Evolutionary conservation across 1,140 invertebrate genomes (phyloP).

Genomic region (Ditylenchus dipsaci): DNA sequence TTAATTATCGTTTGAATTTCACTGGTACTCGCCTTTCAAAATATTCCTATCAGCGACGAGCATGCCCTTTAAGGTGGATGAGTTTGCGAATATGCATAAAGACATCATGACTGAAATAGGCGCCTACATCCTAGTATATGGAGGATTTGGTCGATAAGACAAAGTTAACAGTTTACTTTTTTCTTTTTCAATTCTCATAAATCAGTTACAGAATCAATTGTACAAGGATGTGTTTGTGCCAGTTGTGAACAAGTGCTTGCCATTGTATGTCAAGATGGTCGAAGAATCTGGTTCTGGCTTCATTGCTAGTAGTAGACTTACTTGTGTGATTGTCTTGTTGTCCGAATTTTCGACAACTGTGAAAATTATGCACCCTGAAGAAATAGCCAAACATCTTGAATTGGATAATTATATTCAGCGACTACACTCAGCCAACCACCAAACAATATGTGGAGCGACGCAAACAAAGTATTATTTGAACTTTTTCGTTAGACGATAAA

Average conservation of each 20-base stretch:
- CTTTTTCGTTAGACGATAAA: too few relatives aligned
- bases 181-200: not conserved
- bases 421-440: not conserved
- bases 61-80: too few relatives aligned
- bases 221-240: not conserved
- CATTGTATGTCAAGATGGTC: not conserved
- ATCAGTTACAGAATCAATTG: not conserved
- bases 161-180: not conserved
- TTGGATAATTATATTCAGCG: not conserved
- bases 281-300: not conserved
- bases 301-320: not conserved
- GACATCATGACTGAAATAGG: not conserved
- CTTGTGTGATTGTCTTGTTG: not conserved
- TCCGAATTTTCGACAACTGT: not conserved
- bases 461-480: not conserved
- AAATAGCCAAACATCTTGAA: not conserved
- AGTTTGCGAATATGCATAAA: not conserved
- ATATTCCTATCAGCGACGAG: too few relatives aligned
- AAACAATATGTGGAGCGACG: not conserved
- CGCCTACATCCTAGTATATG: not conserved
- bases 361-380: not conserved
- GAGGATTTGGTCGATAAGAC: not conserved
- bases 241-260: not conserved
- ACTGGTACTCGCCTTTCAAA: too few relatives aligned
- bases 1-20: too few relatives aligned